These are phyloP conservation scores for Apamea monoglypha DNA, from an alignment of 2,888 invertebrate genomes.

Conservation along the genomic window DNA sequence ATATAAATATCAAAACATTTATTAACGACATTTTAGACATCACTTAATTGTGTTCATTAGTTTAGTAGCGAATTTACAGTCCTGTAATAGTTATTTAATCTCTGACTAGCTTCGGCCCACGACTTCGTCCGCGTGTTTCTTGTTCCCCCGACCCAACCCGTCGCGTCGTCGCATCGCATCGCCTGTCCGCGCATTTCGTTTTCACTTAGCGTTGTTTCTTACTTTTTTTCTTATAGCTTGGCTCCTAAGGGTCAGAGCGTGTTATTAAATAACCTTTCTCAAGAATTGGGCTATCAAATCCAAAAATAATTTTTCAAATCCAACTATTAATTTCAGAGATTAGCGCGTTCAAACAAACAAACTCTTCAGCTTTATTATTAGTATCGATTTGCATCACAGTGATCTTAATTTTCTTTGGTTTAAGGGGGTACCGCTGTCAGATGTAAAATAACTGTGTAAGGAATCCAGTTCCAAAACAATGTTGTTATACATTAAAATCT, in stretches of 20 bases:
- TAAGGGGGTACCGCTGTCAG: too few species aligned
- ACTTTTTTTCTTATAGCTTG: neutral
- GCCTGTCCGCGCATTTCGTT: neutral
- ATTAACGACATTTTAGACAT: neutral
- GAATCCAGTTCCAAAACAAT: neutral
- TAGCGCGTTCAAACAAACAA: neutral
- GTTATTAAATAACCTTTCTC: neutral
- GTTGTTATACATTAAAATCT: constrained; percentile 7
- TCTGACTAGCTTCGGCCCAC: neutral
- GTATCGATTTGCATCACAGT: neutral
- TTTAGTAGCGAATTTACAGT: neutral
- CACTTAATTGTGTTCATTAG: neutral
- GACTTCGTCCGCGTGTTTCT: neutral
- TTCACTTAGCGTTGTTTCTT: neutral
- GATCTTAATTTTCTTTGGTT: neutral
- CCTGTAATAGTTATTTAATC: neutral
- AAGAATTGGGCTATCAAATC: neutral
- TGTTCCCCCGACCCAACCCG: neutral
- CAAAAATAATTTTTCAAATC: neutral
- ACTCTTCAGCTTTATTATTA: neutral
- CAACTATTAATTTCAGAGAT: neutral
- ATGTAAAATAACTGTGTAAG: neutral
- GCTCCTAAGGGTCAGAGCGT: neutral
- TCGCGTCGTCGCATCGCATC: neutral
- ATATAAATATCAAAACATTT: neutral